Base-by-base conservation (phyloP, 2,888 invertebrate species). In the Drosophila formosana region DNA sequence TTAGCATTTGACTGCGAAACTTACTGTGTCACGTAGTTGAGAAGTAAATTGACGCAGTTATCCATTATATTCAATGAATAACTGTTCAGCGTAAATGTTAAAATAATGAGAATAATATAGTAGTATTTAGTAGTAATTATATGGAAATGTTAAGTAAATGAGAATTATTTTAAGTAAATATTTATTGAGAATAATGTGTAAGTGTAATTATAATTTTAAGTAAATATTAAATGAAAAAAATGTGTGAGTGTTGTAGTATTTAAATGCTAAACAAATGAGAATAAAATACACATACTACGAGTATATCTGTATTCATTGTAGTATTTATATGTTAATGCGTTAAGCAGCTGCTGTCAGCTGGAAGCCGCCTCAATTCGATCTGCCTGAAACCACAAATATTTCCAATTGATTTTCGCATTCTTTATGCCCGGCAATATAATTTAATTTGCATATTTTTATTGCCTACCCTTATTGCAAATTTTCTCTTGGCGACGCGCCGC, bases 381-480 rank as follows among this genome's bases (percentile, higher is more conserved):
- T 37, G 32, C 9, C 7, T 41, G 52, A 49, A 77, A 41, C 52
- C 67, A 53, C 63, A 68, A 68, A 76, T 49, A 77, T 62, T 58
- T 73, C 25, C 61, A 77, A 69, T 60, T 52, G 47, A 56, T 69
- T 76, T 72, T 58, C 57, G 43, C 64, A 61, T 72, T 56, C 28
- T 13, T 68, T 43, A 51, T 46, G 55, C 9, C n/a, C 50, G 39
- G 2, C 28, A 50, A 60, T 72, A 60, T 64, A 57, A 69, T 77
- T 69, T 62, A 37, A 75, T 77, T 75, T 75, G 57, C 65, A 72
- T 77, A 47, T 51, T 45, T 60, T 53, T 49, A 30, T 61, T 45
- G 47, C 18, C 49, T 52, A 43, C 49, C 46, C 52, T 52, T 39
- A 30, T 34, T 28, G 50, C 39, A 52, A 64, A 64, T 65, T 67